Percentiles rank a stretch among this genome's conserved stretches.
Conservation (phyloP, 2,113 vertebrate species). For the Lophura nycthemera region DNA sequence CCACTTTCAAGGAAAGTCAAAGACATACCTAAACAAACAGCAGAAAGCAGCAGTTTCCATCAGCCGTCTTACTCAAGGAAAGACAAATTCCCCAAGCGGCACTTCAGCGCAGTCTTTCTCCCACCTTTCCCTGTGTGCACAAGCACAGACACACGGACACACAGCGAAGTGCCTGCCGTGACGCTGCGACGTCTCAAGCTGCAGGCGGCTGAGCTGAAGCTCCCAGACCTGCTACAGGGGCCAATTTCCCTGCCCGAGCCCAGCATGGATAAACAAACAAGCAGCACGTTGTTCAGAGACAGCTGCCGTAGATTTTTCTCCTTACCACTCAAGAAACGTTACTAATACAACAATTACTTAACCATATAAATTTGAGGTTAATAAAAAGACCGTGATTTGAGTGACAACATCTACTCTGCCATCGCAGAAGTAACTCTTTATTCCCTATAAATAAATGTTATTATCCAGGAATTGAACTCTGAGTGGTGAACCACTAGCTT, state of each 20-base stretch:
- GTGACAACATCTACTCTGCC: slow-evolving; percentile 56
- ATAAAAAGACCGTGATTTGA: slow-evolving; percentile 46
- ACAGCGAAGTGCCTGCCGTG: background rate
- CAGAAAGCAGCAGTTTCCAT: background rate
- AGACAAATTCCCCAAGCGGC: accelerated
- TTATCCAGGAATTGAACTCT: slow-evolving; percentile 56
- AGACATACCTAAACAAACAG: background rate
- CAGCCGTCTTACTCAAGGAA: accelerated
- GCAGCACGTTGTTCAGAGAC: background rate
- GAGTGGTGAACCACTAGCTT: slow-evolving; percentile 38
- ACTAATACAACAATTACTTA: slow-evolving; percentile 66
- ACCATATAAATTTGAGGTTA: slow-evolving; percentile 52
- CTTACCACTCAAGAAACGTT: slow-evolving; percentile 27
- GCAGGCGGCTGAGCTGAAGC: background rate
- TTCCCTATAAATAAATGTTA: slow-evolving; percentile 60
- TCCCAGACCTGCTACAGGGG: background rate
- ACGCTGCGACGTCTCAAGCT: background rate
- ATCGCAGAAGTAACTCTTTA: slow-evolving; percentile 22
- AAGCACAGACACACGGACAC: background rate
- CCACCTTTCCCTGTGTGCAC: background rate
- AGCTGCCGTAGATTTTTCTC: background rate
- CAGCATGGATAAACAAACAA: slow-evolving; percentile 32
- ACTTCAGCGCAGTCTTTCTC: accelerated
- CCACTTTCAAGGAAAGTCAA: background rate
- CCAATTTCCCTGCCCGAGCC: background rate